Conservation (phyloP, 2,888 invertebrate species). For the Ceriagrion tenellum region DNA sequence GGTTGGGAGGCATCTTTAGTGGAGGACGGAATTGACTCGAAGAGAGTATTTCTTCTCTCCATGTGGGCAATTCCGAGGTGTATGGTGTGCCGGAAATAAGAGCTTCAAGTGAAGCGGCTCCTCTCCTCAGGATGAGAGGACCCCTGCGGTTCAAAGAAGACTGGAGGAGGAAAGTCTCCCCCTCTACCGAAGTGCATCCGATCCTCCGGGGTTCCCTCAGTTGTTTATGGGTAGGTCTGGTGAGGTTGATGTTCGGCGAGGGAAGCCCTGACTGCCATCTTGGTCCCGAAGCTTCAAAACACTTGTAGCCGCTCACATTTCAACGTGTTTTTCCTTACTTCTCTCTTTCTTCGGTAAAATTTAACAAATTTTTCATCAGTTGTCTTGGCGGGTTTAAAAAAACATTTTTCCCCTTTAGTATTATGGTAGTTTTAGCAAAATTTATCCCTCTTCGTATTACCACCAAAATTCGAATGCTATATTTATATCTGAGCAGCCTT, state of each 20-base stretch:
- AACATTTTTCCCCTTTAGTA: too few species aligned
- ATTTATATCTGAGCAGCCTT: too few species aligned
- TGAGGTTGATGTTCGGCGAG: background rate
- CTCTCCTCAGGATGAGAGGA: background rate
- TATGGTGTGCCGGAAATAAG: background rate
- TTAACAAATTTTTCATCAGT: too few species aligned
- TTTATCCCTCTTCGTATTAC: too few species aligned
- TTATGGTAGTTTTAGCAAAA: too few species aligned
- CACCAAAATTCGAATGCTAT: too few species aligned
- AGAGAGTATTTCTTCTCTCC: background rate
- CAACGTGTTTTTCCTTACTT: too few species aligned
- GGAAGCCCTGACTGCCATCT: background rate
- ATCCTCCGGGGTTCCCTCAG: background rate
- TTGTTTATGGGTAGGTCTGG: background rate
- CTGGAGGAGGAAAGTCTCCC: background rate
- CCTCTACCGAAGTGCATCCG: background rate
- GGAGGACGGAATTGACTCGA: background rate
- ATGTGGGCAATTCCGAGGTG: background rate
- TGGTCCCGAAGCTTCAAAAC: background rate
- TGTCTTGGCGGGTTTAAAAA: too few species aligned
- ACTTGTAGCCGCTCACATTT: too few species aligned
- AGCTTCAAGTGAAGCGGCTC: background rate
- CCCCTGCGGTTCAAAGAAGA: background rate
- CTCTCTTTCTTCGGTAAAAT: too few species aligned
- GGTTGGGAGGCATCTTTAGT: background rate